phyloP scores from a whole-genome alignment of 1,140 invertebrate genomes.

The Drosophila athabasca region DNA sequence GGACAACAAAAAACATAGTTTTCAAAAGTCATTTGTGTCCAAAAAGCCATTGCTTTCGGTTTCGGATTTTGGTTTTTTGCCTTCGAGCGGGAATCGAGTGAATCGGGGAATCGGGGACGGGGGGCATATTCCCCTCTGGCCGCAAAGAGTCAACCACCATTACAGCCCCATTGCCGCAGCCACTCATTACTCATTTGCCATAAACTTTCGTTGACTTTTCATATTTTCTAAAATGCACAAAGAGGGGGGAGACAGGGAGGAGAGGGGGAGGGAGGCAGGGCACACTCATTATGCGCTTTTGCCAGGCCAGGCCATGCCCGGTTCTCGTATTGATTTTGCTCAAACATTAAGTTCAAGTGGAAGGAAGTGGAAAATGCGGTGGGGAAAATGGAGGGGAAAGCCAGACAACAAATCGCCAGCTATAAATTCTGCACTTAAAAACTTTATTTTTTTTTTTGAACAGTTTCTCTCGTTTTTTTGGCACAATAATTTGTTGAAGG shows the following conservation, averaged over 20 bases:
- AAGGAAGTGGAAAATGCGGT: neutral
- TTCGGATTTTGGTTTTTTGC: conserved; percentile 18
- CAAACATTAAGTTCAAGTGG: conserved; percentile 61
- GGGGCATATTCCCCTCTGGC: conserved; percentile 12
- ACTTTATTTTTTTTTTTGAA: conserved; percentile 44
- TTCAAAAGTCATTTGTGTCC: conserved; percentile 17
- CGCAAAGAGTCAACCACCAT: conserved; percentile 47
- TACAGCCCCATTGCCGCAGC: conserved; percentile 33
- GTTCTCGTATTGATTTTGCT: conserved; percentile 68
- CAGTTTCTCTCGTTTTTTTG: conserved; percentile 49
- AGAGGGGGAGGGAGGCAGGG: neutral
- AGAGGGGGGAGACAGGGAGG: neutral
- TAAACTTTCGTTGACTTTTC: conserved; percentile 77
- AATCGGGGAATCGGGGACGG: neutral
- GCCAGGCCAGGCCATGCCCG: conserved; percentile 21
- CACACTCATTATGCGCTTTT: conserved; percentile 56
- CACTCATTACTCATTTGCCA: conserved; percentile 79
- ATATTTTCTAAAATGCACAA: conserved; percentile 71
- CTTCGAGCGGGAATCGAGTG: conserved; percentile 17
- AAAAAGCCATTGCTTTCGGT: conserved; percentile 9
- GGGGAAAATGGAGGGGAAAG: conserved; percentile 1
- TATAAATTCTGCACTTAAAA: conserved; percentile 80
- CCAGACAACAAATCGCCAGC: conserved; percentile 75
- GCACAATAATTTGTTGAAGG: conserved; percentile 1
- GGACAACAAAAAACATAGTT: neutral